Evolutionary conservation across 2,888 invertebrate species (phyloP).

Genomic region (Limnephilus rhombicus): DNA sequence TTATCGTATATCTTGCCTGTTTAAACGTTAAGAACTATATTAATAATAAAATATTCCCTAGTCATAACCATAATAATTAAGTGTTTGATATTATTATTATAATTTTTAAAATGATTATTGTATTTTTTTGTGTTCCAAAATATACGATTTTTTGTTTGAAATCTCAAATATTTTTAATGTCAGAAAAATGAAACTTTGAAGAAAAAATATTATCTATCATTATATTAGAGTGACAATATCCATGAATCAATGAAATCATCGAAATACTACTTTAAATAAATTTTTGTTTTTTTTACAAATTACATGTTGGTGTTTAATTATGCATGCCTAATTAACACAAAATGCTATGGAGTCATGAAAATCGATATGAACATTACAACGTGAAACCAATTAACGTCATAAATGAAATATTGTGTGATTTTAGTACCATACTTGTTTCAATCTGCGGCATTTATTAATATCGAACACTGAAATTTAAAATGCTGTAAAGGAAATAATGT

Average conservation of each 20-base stretch:
- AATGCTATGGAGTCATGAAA: background rate
- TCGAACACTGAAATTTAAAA: too few relatives aligned
- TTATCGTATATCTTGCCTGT: slow-evolving; percentile 27
- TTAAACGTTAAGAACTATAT: slow-evolving; percentile 30
- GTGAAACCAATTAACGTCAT: background rate
- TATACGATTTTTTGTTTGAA: background rate
- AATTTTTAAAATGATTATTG: background rate
- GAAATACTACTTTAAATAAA: background rate
- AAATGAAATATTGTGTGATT: background rate
- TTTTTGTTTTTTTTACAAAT: background rate
- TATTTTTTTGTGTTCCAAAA: background rate
- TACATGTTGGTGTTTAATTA: background rate
- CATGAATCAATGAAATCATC: background rate
- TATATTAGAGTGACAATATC: background rate
- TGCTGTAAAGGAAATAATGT: too few relatives aligned
- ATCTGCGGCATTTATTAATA: background rate
- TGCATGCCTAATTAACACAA: background rate
- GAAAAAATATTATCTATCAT: background rate
- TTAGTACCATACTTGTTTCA: background rate
- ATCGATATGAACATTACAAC: background rate
- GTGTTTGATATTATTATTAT: slow-evolving; percentile 2
- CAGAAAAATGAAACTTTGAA: background rate
- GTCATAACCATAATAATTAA: slow-evolving; percentile 34
- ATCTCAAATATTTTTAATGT: background rate
- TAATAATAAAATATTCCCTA: slow-evolving; percentile 47